Evolutionary conservation across 2,797 vertebrate species (phyloP).

Genomic region (Ctenopoma multispine): DNA sequence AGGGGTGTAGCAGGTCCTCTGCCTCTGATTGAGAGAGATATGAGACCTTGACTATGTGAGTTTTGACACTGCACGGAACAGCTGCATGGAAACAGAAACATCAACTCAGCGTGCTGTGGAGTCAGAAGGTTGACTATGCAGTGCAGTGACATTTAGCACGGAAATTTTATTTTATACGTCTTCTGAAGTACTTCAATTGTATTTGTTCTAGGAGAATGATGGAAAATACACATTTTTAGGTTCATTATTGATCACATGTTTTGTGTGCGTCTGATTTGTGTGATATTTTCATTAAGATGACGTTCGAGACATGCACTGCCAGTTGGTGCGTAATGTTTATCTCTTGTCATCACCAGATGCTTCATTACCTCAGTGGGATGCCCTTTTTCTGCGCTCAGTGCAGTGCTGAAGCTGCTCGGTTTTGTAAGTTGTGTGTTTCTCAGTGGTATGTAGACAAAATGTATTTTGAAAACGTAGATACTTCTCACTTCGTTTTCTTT

Average conservation of each 20-base stretch:
- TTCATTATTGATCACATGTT: not conserved
- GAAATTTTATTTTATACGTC: not conserved
- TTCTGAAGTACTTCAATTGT: not conserved
- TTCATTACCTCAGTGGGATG: not conserved
- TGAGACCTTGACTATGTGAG: slow-evolving; percentile 25
- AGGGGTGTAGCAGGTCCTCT: slow-evolving; percentile 29
- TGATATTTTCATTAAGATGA: slow-evolving; percentile 6
- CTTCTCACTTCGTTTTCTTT: not conserved
- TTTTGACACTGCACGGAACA: slow-evolving; percentile 39
- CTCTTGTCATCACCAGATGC: slow-evolving; percentile 20
- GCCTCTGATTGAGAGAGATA: slow-evolving; percentile 10
- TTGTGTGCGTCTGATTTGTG: not conserved
- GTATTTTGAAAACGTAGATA: not conserved
- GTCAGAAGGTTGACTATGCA: not conserved
- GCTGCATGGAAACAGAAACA: slow-evolving; percentile 42
- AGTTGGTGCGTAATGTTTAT: slow-evolving; percentile 23
- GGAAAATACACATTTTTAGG: not conserved
- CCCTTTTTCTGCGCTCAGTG: not conserved
- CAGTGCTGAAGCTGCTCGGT: not conserved
- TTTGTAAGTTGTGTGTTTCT: not conserved
- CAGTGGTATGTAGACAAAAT: not conserved
- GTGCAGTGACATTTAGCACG: not conserved
- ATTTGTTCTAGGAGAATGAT: not conserved
- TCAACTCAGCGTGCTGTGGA: not conserved
- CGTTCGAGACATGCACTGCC: slow-evolving; percentile 29